Evolutionary conservation across 2,888 invertebrate genomes (phyloP), one percentile per base, ranked within the genome.

Genomic region (Escarpia spicata): DNA sequence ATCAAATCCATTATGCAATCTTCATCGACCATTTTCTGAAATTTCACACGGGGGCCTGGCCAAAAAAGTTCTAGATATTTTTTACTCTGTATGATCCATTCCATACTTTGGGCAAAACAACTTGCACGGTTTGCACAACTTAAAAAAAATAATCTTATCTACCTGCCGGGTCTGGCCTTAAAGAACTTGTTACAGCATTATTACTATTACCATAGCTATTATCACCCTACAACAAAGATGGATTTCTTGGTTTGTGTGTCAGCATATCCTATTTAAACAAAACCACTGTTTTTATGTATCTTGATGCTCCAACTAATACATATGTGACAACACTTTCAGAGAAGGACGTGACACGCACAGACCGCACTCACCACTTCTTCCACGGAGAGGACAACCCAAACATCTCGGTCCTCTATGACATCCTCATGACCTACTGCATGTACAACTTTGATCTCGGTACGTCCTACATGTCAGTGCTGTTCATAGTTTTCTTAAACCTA

Each of bases 361-460:
- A 99, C 96, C 97, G 99, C 94, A 98, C 98, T 0, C 98, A 98
- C 95, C 97, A 98, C 10, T 99, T 98, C 96, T 99, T 98, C 96
- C 98, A 98, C n/a, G 99, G 99, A 0, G 99, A 99, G 94, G 97
- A 98, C 95, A 99, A 99, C 96, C 97, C 98, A 0, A 99, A 99
- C 96, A 97, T 99, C 92, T 97, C 97, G 93, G 97, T 98, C 26
- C 97, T 99, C 3, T 98, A 98, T 95, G 99, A 99, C 95, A 98
- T 99, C 94, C 97, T 99, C 3, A 98, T 99, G 98, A 99, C 99
- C 0, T 99, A 99, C 96, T 98, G 99, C 90, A 99, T 99, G 99
- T 99, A 99, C 96, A 99, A 99, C 97, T 99, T 99, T 96, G 99
- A 99, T 97, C 97, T 99, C 95, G 99, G 97, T 97, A 94, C 95